These are phyloP conservation scores for Festucalex cinctus DNA, from an alignment of 2,113 vertebrate species.

Conservation along the genomic window DNA sequence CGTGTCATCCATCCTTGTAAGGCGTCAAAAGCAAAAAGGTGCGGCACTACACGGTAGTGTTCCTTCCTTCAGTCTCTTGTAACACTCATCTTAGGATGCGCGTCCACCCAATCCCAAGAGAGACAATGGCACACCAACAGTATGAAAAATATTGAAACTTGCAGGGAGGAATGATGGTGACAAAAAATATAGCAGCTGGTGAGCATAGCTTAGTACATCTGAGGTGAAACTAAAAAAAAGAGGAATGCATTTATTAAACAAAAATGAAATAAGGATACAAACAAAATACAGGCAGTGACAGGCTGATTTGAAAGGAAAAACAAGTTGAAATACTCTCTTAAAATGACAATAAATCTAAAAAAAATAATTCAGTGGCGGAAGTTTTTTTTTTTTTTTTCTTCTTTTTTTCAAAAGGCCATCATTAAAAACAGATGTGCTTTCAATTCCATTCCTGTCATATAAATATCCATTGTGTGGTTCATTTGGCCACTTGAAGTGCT, in stretches of 20 bases:
- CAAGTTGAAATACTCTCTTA: conserved; percentile 32
- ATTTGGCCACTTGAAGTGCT: conserved; percentile 72
- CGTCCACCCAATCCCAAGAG: conserved; percentile 49
- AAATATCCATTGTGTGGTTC: conserved; percentile 50
- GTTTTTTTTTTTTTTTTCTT: conserved; percentile 22
- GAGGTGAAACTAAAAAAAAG: conserved; percentile 51
- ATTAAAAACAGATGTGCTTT: conserved; percentile 18
- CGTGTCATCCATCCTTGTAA: conserved; percentile 40
- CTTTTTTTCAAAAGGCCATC: too few species aligned
- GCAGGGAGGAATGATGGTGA: conserved; percentile 49
- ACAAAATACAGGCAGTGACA: conserved; percentile 67
- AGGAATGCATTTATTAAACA: conserved; percentile 56
- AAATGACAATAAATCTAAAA: conserved; percentile 34
- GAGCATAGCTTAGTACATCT: conserved; percentile 74
- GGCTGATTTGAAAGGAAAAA: conserved; percentile 57
- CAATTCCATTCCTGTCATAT: conserved; percentile 45
- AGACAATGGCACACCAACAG: conserved; percentile 60
- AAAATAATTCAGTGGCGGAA: conserved; percentile 22
- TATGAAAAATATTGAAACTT: conserved; percentile 60
- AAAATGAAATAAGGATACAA: conserved; percentile 28
- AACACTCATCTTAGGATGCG: conserved; percentile 42
- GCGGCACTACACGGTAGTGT: conserved; percentile 77
- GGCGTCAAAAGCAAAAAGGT: conserved; percentile 46
- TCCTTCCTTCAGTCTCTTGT: conserved; percentile 51
- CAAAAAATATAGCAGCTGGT: conserved; percentile 71